phyloP scores from a whole-genome alignment of 92 coral and sea anemone species.

The Heteractis magnifica region DNA sequence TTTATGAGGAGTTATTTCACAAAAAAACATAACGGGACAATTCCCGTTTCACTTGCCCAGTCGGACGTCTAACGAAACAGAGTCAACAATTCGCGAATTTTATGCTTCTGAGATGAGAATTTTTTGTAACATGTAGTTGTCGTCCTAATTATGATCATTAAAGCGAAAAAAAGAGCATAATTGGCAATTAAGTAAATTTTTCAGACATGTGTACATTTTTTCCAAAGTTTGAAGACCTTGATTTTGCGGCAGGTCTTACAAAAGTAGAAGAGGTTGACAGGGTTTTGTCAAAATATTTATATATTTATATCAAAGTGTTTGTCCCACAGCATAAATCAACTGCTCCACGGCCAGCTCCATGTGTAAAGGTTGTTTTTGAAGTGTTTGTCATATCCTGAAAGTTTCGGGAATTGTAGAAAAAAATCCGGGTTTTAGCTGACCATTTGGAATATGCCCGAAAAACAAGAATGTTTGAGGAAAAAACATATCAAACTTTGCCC shows the following conservation, averaged over 20 bases:
- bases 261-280: not conserved
- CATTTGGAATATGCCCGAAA: not conserved
- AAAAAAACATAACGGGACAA: not conserved
- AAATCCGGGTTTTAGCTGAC: not conserved
- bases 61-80: no score
- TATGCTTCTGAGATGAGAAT: no score
- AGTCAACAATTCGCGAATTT: no score
- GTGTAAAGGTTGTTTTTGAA: not conserved
- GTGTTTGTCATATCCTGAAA: not conserved
- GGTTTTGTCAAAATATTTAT: not conserved
- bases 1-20: not conserved
- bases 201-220: not conserved
- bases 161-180: not conserved
- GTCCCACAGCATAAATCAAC: not conserved
- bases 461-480: not conserved
- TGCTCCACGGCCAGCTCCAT: constrained; percentile 4
- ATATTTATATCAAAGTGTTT: not conserved
- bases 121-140: no score
- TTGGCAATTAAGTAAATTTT: not conserved
- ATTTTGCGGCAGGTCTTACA: constrained; percentile 7
- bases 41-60: not conserved
- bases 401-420: not conserved
- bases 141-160: not conserved
- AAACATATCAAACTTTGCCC: not conserved
- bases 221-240: constrained; percentile 9